Evolutionary conservation across 2,888 invertebrate species (phyloP), one percentile per base, ranked within the genome.

Genomic region (Pyrochroa serraticornis): DNA sequence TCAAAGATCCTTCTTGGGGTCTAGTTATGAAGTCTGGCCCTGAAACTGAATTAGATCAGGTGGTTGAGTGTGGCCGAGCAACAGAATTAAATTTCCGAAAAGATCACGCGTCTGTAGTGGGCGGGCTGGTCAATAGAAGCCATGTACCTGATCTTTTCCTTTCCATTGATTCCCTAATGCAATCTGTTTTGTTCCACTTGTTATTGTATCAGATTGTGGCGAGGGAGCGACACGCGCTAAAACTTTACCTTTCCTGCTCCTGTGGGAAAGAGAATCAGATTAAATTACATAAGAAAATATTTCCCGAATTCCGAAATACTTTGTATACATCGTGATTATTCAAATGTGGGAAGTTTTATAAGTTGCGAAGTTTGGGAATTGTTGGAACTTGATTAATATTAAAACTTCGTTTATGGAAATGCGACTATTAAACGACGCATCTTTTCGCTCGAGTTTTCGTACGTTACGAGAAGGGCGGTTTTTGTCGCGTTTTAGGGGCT

Each of bases 291-390:
- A 60, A 59, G 62, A 56, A 66, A 66, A 68, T 66, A 65, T 66
- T 65, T 64, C 58, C 52, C 56, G 65, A 55, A 65, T 60, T 55
- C 45, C 36, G 44, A 49, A 60, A 58, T 62, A 63, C 63, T 63
- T 61, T 61, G 60, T 63, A 65, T 63, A 63, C 63, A 64, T 60
- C 63, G 58, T 65, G 64, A 66, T 65, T 64, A 66, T 66, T 68
- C 64, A 68, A 68, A 68, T 66, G 60, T 62, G 64, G 60, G 62
- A 68, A 68, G 64, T 68, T 68, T 64, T 32, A 62, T 62, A 66
- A 50, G 35, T 63, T 64, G 59, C 57, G 60, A 63, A 63, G 60
- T 66, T 64, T 57, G 59, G 62, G 65, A 68, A 68, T 65, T 65
- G 66, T 58, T 52, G 52, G 58, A 64, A 66, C 63, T 64, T 65